phyloP scores from a whole-genome alignment of 2,113 vertebrate genomes.

The Microcebus griseorufus region DNA sequence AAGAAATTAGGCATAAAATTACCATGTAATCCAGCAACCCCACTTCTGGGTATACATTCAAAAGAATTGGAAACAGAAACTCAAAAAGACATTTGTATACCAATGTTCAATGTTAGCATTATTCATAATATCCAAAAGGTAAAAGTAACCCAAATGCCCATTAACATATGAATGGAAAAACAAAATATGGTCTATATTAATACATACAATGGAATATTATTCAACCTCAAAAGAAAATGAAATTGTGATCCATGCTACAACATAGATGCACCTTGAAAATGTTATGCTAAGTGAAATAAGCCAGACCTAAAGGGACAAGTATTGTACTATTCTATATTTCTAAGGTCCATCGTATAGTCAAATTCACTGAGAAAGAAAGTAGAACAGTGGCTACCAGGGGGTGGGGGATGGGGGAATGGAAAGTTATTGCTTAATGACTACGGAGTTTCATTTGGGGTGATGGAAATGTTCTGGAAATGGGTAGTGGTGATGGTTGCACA shows the following conservation, averaged over 20 bases:
- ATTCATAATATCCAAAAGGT: background rate
- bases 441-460: background rate
- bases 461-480: background rate
- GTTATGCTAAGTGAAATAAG: background rate
- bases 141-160: background rate
- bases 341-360: too few species aligned
- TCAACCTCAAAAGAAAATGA: background rate
- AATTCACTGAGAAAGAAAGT: background rate
- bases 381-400: background rate
- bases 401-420: background rate
- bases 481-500: background rate
- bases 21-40: background rate
- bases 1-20: background rate
- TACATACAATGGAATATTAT: background rate
- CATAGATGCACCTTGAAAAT: background rate
- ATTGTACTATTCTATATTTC: background rate
- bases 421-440: background rate
- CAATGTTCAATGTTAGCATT: background rate
- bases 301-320: background rate
- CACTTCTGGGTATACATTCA: background rate
- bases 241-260: too few species aligned
- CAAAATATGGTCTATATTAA: background rate
- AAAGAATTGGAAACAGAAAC: background rate
- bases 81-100: background rate
- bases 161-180: background rate